A percentile compares a stretch with the other conserved stretches of the same genome.
Conservation (phyloP, 2,888 invertebrate species). For the Phaonia tiefii region DNA sequence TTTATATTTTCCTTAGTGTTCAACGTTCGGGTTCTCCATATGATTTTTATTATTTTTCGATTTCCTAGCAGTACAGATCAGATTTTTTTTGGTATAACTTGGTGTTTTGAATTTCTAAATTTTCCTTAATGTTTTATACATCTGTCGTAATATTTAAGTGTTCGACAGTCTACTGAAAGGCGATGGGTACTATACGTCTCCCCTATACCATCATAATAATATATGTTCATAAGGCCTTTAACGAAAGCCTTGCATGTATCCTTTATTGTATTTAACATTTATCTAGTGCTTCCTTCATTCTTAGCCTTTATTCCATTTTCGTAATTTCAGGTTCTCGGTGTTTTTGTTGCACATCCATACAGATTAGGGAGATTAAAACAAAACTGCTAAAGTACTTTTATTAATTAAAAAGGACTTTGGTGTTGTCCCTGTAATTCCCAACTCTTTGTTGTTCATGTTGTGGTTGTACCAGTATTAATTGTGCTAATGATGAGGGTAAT, state of each 20-base stretch:
- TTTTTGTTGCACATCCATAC: background rate
- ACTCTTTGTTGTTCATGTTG: background rate
- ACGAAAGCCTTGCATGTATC: background rate
- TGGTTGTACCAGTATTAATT: constrained; percentile 11
- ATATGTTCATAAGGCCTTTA: no score
- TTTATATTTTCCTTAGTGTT: no score
- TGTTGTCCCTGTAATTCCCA: constrained; percentile 19
- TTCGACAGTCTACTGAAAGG: constrained; percentile 40
- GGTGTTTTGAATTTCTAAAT: no score
- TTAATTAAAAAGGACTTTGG: constrained; percentile 53
- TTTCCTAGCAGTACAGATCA: no score
- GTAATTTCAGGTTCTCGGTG: background rate
- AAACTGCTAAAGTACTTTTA: constrained; percentile 65
- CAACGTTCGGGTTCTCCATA: no score
- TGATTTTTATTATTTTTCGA: no score
- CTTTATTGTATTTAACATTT: background rate
- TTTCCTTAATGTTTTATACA: no score
- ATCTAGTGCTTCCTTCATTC: background rate
- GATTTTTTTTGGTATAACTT: no score
- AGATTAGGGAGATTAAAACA: constrained; percentile 57
- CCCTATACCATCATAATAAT: no score
- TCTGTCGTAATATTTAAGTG: constrained; percentile 13
- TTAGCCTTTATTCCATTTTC: background rate
- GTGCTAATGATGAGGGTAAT: constrained; percentile 29
- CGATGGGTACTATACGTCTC: no score